Evolutionary conservation across 2,797 vertebrate genomes (phyloP).

Genomic region (Taeniopygia guttata): DNA sequence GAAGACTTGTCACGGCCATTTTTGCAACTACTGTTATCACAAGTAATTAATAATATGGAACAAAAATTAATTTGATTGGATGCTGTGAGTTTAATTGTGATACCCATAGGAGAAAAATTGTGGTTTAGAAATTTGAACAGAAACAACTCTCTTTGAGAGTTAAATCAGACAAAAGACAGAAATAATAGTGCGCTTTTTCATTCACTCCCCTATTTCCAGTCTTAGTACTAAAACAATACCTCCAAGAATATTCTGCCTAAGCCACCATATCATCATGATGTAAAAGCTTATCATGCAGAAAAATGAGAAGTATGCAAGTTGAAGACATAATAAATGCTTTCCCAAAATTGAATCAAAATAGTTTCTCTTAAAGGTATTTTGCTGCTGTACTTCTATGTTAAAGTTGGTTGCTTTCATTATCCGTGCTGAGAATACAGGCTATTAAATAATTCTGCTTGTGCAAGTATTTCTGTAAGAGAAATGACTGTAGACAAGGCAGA

Average conservation of each 20-base stretch:
- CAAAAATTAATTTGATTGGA: not conserved
- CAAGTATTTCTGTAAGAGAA: not conserved
- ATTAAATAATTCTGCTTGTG: not conserved
- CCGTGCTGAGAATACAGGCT: not conserved
- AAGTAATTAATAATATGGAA: not conserved
- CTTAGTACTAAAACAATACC: not conserved
- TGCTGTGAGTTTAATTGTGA: not conserved
- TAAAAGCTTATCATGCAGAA: not conserved
- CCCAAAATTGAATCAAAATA: not conserved
- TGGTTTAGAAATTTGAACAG: not conserved
- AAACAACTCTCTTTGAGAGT: not conserved
- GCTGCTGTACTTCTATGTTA: not conserved
- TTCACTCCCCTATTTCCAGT: not conserved
- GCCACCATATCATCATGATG: not conserved
- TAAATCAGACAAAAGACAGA: not conserved
- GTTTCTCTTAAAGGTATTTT: not conserved
- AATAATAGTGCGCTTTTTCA: not conserved
- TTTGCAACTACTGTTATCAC: not conserved
- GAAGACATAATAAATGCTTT: not conserved
- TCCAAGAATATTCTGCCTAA: not conserved
- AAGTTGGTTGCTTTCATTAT: not conserved
- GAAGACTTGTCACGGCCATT: not conserved
- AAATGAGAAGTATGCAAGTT: not conserved
- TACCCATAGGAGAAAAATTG: not conserved
- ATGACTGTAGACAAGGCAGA: accelerated